These are phyloP conservation scores for Idaea straminata DNA, from an alignment of 2,888 invertebrate genomes.

Conservation along the genomic window DNA sequence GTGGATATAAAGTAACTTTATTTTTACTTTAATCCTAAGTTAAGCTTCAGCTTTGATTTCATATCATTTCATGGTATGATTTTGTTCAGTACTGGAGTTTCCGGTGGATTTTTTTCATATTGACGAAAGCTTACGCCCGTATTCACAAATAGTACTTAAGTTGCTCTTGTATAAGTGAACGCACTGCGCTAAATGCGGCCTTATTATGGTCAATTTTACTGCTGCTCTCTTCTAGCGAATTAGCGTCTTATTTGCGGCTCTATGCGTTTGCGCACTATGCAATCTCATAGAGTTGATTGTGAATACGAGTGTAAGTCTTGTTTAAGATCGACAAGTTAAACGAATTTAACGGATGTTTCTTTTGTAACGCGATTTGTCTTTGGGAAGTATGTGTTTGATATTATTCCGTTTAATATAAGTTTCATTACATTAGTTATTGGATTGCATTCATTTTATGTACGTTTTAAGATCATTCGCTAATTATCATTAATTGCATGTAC, in stretches of 20 bases:
- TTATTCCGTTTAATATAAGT: constrained; percentile 11
- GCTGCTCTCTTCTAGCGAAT: no score
- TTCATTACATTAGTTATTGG: background rate
- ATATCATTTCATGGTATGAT: constrained; percentile 2
- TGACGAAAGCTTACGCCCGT: constrained; percentile 9
- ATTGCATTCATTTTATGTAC: constrained; percentile 12
- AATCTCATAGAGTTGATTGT: no score
- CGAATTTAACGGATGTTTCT: constrained; percentile 5
- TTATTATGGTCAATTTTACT: no score
- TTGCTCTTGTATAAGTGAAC: no score
- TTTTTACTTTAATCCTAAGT: constrained; percentile 8
- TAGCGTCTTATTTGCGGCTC: no score
- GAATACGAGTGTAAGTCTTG: no score
- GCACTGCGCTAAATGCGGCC: no score
- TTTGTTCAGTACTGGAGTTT: background rate
- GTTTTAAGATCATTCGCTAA: background rate
- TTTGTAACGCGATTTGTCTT: constrained; percentile 2
- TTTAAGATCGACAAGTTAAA: constrained; percentile 1
- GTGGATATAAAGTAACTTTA: background rate
- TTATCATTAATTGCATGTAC: background rate
- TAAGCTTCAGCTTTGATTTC: constrained; percentile 16
- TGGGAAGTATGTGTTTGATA: constrained; percentile 5
- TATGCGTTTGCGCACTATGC: no score
- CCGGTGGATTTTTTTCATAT: background rate
- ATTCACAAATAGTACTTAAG: no score